A percentile compares a stretch with the other conserved stretches of the same genome.
Conservation (phyloP, 2,888 invertebrate species). For the Caenorhabditis sulstoni region DNA sequence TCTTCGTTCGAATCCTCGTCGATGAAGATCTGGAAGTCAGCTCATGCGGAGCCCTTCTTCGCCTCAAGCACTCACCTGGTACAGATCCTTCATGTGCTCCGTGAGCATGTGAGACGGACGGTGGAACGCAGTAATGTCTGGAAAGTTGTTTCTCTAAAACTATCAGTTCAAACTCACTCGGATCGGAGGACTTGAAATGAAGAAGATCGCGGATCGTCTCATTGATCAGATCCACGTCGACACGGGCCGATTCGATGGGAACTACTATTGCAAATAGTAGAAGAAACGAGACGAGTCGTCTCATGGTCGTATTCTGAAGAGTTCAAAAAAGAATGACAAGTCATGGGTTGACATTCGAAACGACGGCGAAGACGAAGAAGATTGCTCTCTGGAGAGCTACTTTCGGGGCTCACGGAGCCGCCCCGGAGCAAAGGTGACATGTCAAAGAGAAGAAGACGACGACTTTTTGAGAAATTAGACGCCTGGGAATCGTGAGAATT, state of each 20-base stretch:
- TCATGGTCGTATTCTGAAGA: slow-evolving; percentile 25
- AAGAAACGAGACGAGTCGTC: slow-evolving; percentile 43
- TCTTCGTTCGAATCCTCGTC: slow-evolving; percentile 67
- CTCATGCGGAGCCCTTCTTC: neutral
- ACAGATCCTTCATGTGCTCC: slow-evolving; percentile 53
- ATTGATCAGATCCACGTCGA: slow-evolving; percentile 62
- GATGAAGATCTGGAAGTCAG: slow-evolving; percentile 56
- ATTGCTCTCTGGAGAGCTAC: slow-evolving; percentile 51
- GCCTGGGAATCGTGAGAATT: slow-evolving; percentile 22
- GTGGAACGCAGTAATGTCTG: slow-evolving; percentile 45
- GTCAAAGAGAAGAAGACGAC: slow-evolving; percentile 13
- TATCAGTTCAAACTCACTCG: slow-evolving; percentile 35
- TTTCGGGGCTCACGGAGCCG: slow-evolving; percentile 10
- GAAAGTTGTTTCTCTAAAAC: slow-evolving; percentile 1
- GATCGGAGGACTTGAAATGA: slow-evolving; percentile 42
- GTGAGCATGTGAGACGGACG: slow-evolving; percentile 43
- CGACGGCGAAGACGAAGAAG: neutral
- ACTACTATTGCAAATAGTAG: slow-evolving; percentile 25
- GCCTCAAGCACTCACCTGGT: slow-evolving; percentile 46
- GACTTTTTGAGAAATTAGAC: slow-evolving; percentile 50
- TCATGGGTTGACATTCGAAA: neutral
- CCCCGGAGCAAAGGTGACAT: slow-evolving; percentile 43
- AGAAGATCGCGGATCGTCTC: slow-evolving; percentile 53
- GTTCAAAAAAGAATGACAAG: too few relatives aligned
- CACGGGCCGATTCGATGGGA: slow-evolving; percentile 5